A percentile compares a stretch with the other conserved stretches of the same genome.
phyloP scores from a whole-genome alignment of 1,140 invertebrate genomes.

The Drosophila willistoni region DNA sequence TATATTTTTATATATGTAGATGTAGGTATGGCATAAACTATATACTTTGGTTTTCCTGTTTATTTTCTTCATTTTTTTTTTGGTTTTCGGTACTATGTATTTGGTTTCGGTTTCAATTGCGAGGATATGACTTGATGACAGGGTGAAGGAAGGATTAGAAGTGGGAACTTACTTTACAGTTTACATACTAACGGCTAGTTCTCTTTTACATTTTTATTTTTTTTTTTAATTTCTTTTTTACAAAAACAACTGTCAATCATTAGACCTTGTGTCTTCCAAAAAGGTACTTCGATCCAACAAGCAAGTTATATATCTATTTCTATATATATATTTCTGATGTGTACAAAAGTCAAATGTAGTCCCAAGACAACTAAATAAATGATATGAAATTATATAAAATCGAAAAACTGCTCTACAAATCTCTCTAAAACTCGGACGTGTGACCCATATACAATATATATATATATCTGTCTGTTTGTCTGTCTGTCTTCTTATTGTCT shows the following conservation, averaged over 20 bases:
- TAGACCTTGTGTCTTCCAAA: neutral
- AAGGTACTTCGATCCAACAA: constrained; percentile 18
- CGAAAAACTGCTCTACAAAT: constrained; percentile 36
- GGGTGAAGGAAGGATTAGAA: constrained; percentile 10
- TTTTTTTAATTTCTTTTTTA: neutral
- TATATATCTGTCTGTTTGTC: constrained; percentile 49
- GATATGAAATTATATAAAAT: constrained; percentile 24
- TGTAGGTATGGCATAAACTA: constrained; percentile 44
- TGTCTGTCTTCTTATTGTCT: constrained; percentile 69
- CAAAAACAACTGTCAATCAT: constrained; percentile 11
- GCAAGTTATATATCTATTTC: constrained; percentile 5
- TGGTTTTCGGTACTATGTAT: constrained; percentile 38
- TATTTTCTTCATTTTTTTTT: constrained; percentile 37
- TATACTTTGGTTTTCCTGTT: constrained; percentile 46
- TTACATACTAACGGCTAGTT: constrained; percentile 11
- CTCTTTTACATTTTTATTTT: neutral
- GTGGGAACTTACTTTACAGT: constrained; percentile 17
- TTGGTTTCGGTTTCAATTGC: constrained; percentile 45
- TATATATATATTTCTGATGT: constrained; percentile 32
- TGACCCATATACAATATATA: constrained; percentile 32
- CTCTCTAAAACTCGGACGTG: constrained; percentile 46
- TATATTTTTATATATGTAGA: constrained; percentile 11
- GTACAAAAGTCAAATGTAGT: constrained; percentile 40
- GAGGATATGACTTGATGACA: constrained; percentile 45
- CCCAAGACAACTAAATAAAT: constrained; percentile 36